Conservation (phyloP, 2,888 invertebrate genomes). For the Zelleria hepariella region DNA sequence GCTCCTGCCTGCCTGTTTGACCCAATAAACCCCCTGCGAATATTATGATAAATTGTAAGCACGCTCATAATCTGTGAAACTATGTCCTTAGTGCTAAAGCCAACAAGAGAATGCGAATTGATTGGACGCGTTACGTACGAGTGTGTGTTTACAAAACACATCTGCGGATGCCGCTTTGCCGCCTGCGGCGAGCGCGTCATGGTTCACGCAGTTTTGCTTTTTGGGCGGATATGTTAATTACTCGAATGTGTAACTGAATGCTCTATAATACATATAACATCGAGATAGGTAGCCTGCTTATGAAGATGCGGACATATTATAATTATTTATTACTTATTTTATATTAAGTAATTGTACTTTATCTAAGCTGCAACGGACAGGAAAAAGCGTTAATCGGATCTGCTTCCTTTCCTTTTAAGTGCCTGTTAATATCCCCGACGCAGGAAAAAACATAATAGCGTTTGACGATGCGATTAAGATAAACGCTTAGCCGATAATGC, state of each 20-base stretch:
- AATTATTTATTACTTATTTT: no score
- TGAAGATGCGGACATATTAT: no score
- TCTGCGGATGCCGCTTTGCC: background rate
- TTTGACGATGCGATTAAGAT: slow-evolving; percentile 1
- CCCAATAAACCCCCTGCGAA: background rate
- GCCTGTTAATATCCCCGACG: background rate
- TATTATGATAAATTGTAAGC: background rate
- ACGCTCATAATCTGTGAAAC: background rate
- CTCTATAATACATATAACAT: no score
- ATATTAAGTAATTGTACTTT: background rate
- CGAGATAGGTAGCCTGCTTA: no score
- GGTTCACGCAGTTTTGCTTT: background rate
- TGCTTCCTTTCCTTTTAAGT: background rate
- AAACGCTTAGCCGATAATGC: background rate
- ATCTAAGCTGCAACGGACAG: background rate
- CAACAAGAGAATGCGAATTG: background rate
- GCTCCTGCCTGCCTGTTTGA: background rate
- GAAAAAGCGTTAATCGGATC: background rate
- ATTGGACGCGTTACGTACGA: background rate
- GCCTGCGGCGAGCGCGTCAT: no score
- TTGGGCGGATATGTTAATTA: background rate
- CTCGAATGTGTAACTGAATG: no score
- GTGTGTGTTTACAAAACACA: background rate
- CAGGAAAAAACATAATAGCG: background rate
- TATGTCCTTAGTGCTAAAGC: background rate